Conservation (phyloP, 2,888 invertebrate genomes). For the Acronicta psi region DNA sequence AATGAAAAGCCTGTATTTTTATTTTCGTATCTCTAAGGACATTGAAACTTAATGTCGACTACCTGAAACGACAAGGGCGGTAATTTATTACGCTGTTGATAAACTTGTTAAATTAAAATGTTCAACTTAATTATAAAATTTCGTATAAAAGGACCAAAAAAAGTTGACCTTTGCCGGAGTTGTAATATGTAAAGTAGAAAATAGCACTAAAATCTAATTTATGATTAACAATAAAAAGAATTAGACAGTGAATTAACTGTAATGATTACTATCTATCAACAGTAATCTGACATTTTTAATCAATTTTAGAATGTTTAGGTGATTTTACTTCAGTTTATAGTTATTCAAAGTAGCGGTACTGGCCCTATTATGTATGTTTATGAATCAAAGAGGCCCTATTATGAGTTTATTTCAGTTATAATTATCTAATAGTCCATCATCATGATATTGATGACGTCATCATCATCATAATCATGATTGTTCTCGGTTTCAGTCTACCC, state of each 20-base stretch:
- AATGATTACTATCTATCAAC: too few species aligned
- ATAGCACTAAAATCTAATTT: conserved; percentile 9
- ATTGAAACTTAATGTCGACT: conserved; percentile 37
- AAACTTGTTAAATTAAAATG: conserved; percentile 19
- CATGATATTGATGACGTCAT: too few species aligned
- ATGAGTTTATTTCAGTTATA: too few species aligned
- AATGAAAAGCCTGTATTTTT: conserved; percentile 35
- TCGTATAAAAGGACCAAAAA: conserved; percentile 28
- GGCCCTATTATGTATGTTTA: too few species aligned
- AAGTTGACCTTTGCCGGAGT: conserved; percentile 30
- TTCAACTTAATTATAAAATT: conserved; percentile 23
- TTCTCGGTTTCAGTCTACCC: background rate
- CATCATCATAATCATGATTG: too few species aligned
- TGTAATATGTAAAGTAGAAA: conserved; percentile 17
- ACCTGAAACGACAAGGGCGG: conserved; percentile 49
- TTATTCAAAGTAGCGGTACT: too few species aligned
- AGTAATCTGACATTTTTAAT: too few species aligned
- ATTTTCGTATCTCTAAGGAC: conserved; percentile 38
- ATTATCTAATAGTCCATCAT: background rate
- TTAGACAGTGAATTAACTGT: conserved; percentile 15
- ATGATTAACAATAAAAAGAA: conserved; percentile 32
- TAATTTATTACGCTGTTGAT: conserved; percentile 43
- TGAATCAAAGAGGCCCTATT: too few species aligned
- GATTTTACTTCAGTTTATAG: too few species aligned
- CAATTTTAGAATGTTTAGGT: too few species aligned